These are phyloP conservation scores for Spea bombifrons DNA, from an alignment of 2,113 vertebrate species.

Conservation along the genomic window DNA sequence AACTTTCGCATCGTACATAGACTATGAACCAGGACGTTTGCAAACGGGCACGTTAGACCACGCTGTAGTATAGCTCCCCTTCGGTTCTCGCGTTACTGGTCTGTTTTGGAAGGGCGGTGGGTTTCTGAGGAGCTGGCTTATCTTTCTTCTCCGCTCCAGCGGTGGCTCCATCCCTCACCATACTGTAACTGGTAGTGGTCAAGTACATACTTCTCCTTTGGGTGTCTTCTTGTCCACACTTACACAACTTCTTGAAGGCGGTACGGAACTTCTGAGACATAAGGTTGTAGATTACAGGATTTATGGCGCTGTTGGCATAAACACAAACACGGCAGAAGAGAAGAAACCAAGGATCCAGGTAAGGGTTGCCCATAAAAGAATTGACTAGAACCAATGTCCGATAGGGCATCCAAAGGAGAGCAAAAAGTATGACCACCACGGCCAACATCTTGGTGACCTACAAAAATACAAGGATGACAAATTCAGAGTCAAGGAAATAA, in stretches of 20 bases:
- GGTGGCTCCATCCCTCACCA: constrained; percentile 47
- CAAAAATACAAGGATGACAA: neutral
- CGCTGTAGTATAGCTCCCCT: constrained; percentile 45
- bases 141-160: constrained; percentile 15
- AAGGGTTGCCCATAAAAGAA: constrained; percentile 68
- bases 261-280: constrained; percentile 76
- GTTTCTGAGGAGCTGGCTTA: constrained; percentile 42
- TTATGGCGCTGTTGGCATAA: constrained; percentile 76
- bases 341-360: constrained; percentile 71
- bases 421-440: constrained; percentile 70
- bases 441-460: constrained; percentile 77
- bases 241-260: constrained; percentile 68
- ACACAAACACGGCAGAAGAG: constrained; percentile 72
- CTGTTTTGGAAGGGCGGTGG: neutral
- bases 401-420: constrained; percentile 78
- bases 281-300: constrained; percentile 75
- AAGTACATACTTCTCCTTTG: constrained; percentile 51
- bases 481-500: neutral
- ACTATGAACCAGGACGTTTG: neutral
- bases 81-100: neutral
- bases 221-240: constrained; percentile 53
- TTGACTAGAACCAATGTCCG: constrained; percentile 71
- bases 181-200: constrained; percentile 52
- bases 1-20: neutral
- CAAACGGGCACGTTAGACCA: constrained; percentile 10